Evolutionary conservation across 2,888 invertebrate genomes (phyloP), one percentile per base, ranked within the genome.

Genomic region (Aricia artaxerxes): DNA sequence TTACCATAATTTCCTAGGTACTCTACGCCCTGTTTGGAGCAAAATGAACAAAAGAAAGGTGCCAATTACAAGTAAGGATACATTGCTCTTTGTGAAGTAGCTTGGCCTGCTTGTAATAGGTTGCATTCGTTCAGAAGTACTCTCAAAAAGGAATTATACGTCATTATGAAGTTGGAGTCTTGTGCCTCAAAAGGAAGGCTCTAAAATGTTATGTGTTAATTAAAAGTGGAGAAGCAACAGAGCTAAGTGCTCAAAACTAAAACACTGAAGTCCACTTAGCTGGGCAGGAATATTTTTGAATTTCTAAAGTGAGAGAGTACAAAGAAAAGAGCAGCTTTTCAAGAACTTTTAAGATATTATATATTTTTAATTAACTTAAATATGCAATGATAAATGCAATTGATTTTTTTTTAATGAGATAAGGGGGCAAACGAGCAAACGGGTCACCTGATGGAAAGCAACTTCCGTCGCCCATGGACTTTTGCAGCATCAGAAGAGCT

Each of bases 121-220:
- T 38, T 5, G 69, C 69, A 69, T 13, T 16, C 13, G 69, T 31
- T 24, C 35, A 13, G 35, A 38, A 69, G 69, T 35, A 11, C 69
- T 35, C 69, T 69, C 69, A 5, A 69, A 35, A 38, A 69, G 35
- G 69, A 69, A 69, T 60, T 77, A 77, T 60, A 77, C 31, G 57
- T 77, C 60, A 57, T 60, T 77, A 60, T 77, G 77, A 38, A 60
- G 53, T 57, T 76, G 35, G 38, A 77, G 38, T 77, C 57, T 35
- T 44, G 35, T 1, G 16, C 4, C 69, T 35, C 69, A 69, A 69
- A 69, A 69, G 69, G 69, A 69, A 69, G 35, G 35, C 69, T 35
- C 69, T 69, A 69, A 24, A 69, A 38, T 11, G 64, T 69, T 38
- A 38, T 38, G 35, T 69, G 69, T 69, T 69, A 69, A 69, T 69